Conservation (phyloP, 2,888 invertebrate species). For the Dugesia japonica region DNA sequence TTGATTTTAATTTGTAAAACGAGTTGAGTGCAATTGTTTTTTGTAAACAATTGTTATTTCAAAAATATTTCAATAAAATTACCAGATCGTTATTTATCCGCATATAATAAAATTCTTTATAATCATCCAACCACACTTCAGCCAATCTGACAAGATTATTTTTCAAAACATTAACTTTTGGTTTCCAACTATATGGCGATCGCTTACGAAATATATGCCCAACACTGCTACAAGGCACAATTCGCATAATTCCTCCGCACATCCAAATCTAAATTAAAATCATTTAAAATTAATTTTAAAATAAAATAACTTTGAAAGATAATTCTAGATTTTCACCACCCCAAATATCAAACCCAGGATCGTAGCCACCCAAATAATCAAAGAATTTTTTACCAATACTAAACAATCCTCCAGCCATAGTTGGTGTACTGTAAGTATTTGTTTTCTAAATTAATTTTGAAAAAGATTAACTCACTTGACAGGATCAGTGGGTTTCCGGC, state of each 20-base stretch:
- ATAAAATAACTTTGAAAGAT: slow-evolving; percentile 77
- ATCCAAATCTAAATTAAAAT: slow-evolving; percentile 96
- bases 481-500: not conserved
- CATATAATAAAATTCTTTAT: slow-evolving; percentile 79
- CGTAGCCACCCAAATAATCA: slow-evolving; percentile 78
- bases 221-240: slow-evolving; percentile 92
- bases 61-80: too few relatives aligned
- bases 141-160: slow-evolving; percentile 87
- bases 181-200: slow-evolving; percentile 91
- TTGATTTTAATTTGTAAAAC: too few relatives aligned
- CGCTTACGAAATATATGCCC: slow-evolving; percentile 95
- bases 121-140: slow-evolving; percentile 57
- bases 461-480: not conserved
- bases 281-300: slow-evolving; percentile 53
- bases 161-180: slow-evolving; percentile 86
- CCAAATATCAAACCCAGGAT: slow-evolving; percentile 94
- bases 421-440: slow-evolving; percentile 58
- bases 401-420: slow-evolving; percentile 91
- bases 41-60: too few relatives aligned
- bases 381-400: slow-evolving; percentile 77
- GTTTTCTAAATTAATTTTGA: slow-evolving; percentile 34
- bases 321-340: slow-evolving; percentile 87
- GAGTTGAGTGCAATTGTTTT: too few relatives aligned
- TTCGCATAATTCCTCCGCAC: slow-evolving; percentile 94
- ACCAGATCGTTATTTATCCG: slow-evolving; percentile 81